Evolutionary conservation across 2,113 vertebrate species (phyloP).

Genomic region (Bos javanicus): DNA sequence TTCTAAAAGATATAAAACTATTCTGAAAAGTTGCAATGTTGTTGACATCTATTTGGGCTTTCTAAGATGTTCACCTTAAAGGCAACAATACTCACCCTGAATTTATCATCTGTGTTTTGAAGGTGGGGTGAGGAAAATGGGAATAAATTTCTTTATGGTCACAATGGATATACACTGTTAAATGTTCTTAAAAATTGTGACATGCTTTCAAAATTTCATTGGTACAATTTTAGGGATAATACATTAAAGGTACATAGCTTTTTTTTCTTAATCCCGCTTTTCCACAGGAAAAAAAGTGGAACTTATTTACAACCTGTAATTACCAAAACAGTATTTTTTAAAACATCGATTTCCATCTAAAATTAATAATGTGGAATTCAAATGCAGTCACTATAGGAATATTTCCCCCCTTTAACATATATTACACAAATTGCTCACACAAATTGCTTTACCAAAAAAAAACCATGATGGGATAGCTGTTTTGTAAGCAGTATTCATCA

Average conservation of each 20-base stretch:
- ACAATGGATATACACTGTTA: not conserved
- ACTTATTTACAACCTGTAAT: not conserved
- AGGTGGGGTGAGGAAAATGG: not conserved
- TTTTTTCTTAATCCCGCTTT: not conserved
- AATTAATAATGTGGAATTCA: constrained; percentile 32
- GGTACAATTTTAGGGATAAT: not conserved
- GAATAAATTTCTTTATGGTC: not conserved
- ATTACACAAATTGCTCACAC: too few relatives aligned
- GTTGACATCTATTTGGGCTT: not conserved
- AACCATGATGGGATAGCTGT: not conserved
- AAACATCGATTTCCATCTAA: constrained; percentile 18
- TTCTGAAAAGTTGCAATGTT: not conserved
- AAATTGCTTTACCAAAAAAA: constrained; percentile 9
- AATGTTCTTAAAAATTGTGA: constrained; percentile 1
- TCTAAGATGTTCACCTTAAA: not conserved
- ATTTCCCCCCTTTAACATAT: not conserved
- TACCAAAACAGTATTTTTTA: not conserved
- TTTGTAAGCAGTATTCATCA: constrained; percentile 9
- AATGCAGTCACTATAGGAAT: not conserved
- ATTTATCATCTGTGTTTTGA: not conserved
- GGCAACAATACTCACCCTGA: not conserved
- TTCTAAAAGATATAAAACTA: not conserved
- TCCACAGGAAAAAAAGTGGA: not conserved
- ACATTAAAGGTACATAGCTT: not conserved
- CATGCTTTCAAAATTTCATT: not conserved